These are phyloP conservation scores for Oligia latruncula DNA, from an alignment of 2,888 invertebrate species.

Conservation along the genomic window DNA sequence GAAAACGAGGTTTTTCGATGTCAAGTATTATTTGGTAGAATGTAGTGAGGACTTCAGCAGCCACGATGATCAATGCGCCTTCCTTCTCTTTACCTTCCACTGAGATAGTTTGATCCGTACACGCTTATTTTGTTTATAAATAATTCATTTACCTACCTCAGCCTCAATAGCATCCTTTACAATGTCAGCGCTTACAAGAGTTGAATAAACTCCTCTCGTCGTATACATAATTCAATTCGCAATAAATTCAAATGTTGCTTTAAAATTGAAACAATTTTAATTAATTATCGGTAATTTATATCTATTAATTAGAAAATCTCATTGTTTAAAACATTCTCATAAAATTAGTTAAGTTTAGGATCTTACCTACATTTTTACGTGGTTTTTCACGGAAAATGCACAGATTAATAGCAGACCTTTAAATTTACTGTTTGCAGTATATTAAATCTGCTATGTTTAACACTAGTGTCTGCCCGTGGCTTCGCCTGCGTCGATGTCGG, in stretches of 20 bases:
- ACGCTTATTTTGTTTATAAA: not conserved
- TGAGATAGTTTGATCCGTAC: not conserved
- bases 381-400: too few species aligned
- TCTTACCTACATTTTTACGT: not conserved
- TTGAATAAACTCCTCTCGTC: conserved; percentile 9
- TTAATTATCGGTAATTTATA: not conserved
- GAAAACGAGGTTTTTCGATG: not conserved
- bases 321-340: not conserved
- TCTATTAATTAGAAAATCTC: not conserved
- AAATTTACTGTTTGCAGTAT: not conserved
- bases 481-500: too few species aligned
- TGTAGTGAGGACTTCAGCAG: not conserved
- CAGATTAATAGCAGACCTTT: not conserved
- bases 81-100: not conserved
- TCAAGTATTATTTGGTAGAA: not conserved
- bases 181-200: not conserved
- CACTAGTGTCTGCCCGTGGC: too few species aligned
- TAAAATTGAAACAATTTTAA: not conserved
- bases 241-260: not conserved
- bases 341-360: not conserved
- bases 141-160: not conserved
- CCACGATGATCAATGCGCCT: not conserved
- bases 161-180: not conserved
- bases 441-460: not conserved
- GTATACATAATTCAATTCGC: not conserved